Conservation (phyloP, 2,888 invertebrate genomes). For the Megastigmus dorsalis region DNA sequence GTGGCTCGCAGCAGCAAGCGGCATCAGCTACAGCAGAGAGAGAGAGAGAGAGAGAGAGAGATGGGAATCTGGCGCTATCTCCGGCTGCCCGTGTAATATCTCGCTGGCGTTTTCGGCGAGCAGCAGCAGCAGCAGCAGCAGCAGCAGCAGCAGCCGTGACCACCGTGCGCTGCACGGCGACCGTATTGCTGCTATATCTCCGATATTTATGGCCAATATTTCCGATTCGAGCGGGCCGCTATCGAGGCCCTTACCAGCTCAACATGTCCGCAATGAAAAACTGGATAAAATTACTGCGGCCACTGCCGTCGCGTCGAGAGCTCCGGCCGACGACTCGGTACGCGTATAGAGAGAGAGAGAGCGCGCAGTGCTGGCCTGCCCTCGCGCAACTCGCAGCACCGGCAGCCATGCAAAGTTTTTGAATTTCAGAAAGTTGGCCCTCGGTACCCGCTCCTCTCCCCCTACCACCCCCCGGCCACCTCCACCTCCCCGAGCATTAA, state of each 20-base stretch:
- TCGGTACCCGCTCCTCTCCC: too few species aligned
- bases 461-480: constrained; percentile 60
- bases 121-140: background rate
- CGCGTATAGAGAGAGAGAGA: constrained; percentile 29
- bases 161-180: too few species aligned
- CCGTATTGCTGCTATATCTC: constrained; percentile 65
- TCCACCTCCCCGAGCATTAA: too few species aligned
- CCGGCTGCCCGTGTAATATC: constrained; percentile 46
- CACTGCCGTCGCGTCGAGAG: background rate
- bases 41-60: constrained; percentile 12
- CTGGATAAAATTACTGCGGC: constrained; percentile 71
- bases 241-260: constrained; percentile 73
- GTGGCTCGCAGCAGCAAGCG: background rate
- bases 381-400: too few species aligned
- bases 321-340: too few species aligned
- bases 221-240: constrained; percentile 74
- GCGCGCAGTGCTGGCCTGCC: constrained; percentile 42
- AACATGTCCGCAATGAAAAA: constrained; percentile 74
- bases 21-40: background rate
- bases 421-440: too few species aligned
- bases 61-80: constrained; percentile 31
- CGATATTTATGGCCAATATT: constrained; percentile 75
- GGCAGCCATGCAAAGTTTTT: too few species aligned
- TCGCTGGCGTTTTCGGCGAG: constrained; percentile 48
- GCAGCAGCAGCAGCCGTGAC: constrained; percentile 1